Evolutionary conservation across 2,797 vertebrate species (phyloP).

Genomic region (Myiotriccus ornatus): DNA sequence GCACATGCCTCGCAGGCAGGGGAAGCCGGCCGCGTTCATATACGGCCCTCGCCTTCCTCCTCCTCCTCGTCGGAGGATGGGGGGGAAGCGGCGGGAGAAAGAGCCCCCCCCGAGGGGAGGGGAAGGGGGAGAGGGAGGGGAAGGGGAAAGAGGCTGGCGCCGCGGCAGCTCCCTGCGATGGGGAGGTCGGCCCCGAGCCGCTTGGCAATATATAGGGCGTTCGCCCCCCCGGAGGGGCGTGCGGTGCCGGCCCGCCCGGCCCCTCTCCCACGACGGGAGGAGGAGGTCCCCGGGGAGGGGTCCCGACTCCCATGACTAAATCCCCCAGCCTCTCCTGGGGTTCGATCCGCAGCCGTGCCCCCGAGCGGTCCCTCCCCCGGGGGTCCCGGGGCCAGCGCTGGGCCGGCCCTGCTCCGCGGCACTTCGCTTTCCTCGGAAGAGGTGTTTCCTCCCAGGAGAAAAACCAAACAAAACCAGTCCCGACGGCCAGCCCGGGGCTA

Average conservation of each 20-base stretch:
- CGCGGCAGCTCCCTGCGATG: not conserved
- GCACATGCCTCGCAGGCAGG: constrained; percentile 89
- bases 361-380: not conserved
- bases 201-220: constrained; percentile 43
- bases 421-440: not conserved
- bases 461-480: not conserved
- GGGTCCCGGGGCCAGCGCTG: not conserved
- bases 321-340: not conserved
- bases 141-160: not conserved
- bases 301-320: not conserved
- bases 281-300: constrained; percentile 24
- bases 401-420: not conserved
- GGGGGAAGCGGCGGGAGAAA: not conserved
- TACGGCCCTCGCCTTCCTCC: constrained; percentile 67
- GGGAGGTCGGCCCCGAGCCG: not conserved
- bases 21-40: constrained; percentile 90
- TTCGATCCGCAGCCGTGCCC: not conserved
- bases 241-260: not conserved
- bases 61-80: not conserved
- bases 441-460: not conserved
- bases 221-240: constrained; percentile 2
- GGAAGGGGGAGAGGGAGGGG: not conserved
- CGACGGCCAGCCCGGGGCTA: not conserved
- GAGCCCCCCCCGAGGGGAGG: not conserved
- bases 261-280: not conserved